Conservation (phyloP, 1,140 invertebrate genomes). For the Ephestia elutella region DNA sequence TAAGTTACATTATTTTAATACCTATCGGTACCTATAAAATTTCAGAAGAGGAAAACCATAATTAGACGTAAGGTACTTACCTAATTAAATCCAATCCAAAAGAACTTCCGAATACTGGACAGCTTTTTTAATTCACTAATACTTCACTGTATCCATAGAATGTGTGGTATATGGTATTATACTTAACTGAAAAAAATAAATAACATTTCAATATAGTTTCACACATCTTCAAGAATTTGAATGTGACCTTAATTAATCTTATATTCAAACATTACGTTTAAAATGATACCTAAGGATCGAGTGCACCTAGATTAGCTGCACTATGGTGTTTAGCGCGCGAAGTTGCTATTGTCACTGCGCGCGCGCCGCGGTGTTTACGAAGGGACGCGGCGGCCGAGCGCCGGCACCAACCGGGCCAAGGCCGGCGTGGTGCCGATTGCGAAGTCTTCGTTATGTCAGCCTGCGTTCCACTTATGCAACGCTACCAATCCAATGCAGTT, state of each 20-base stretch:
- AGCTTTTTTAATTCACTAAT: too few species aligned
- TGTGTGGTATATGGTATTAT: too few species aligned
- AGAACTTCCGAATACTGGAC: too few species aligned
- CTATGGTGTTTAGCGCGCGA: constrained; percentile 16
- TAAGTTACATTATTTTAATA: too few species aligned
- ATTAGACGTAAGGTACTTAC: too few species aligned
- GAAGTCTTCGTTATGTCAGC: constrained; percentile 70
- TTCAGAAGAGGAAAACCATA: too few species aligned
- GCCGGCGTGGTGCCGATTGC: constrained; percentile 51
- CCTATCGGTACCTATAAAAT: too few species aligned
- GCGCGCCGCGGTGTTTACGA: constrained; percentile 9
- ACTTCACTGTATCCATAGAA: too few species aligned
- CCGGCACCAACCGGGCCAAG: constrained; percentile 56
- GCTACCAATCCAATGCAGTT: constrained; percentile 61
- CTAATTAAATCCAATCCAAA: too few species aligned
- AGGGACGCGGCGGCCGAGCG: constrained; percentile 26
- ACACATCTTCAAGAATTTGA: not conserved
- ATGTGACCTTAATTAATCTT: not conserved
- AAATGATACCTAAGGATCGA: not conserved
- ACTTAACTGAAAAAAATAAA: too few species aligned
- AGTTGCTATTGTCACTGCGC: constrained; percentile 19
- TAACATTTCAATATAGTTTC: too few species aligned
- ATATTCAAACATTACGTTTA: not conserved
- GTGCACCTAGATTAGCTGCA: not conserved
- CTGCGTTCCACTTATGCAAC: constrained; percentile 70